A percentile compares a stretch with the other conserved stretches of the same genome.
These are phyloP conservation scores for Erpornis zantholeuca DNA, from an alignment of 2,113 vertebrate species.

Conservation along the genomic window DNA sequence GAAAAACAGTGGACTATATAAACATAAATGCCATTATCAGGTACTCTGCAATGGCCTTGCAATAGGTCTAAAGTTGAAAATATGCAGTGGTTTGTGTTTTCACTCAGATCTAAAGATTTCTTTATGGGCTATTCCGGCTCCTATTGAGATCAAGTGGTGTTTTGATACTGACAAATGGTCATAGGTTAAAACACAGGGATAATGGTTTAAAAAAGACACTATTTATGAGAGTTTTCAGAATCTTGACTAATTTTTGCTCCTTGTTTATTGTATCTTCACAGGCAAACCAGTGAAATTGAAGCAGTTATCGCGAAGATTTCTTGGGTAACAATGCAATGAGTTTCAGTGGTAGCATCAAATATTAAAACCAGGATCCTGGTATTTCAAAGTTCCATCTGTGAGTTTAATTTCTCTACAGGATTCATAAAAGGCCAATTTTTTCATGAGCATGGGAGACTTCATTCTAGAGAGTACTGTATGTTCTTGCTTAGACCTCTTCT, in stretches of 20 bases:
- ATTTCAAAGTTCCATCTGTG: background rate
- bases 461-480: background rate
- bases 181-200: conserved; percentile 24
- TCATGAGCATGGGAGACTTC: background rate
- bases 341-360: background rate
- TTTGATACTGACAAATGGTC: conserved; percentile 18
- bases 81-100: conserved; percentile 50
- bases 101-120: conserved; percentile 36
- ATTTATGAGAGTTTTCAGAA: background rate
- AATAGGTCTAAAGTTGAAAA: conserved; percentile 50
- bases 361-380: background rate
- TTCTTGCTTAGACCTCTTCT: background rate
- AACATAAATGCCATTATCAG: conserved; percentile 51
- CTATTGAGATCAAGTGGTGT: conserved; percentile 23
- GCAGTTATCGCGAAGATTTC: background rate
- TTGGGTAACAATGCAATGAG: background rate
- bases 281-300: background rate
- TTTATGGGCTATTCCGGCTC: background rate
- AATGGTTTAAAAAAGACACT: background rate
- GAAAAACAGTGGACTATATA: conserved; percentile 55
- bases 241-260: background rate
- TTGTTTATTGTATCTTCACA: background rate
- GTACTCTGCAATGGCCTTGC: conserved; percentile 26
- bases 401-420: background rate
- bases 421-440: background rate